phyloP scores from a whole-genome alignment of 2,113 vertebrate species.

The Nematolebias whitei region DNA sequence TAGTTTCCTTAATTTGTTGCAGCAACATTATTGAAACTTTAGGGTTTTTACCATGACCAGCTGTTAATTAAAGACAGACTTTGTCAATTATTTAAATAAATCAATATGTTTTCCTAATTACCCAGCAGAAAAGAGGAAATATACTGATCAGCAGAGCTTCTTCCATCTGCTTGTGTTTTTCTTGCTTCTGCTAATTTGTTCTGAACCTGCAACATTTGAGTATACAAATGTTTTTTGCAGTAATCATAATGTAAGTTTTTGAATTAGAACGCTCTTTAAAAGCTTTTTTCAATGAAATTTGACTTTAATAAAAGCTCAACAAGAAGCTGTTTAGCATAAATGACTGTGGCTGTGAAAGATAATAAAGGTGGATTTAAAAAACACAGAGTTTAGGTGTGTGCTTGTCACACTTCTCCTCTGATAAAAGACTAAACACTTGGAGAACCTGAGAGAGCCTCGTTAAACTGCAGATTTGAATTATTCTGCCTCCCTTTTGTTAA shows the following conservation, averaged over 20 bases:
- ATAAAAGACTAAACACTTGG: slow-evolving; percentile 25
- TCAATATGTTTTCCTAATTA: background rate
- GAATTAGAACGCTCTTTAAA: background rate
- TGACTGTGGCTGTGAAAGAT: background rate
- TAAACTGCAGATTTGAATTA: slow-evolving; percentile 37
- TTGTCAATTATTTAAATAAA: background rate
- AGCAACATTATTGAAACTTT: too few species aligned
- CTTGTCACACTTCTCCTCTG: slow-evolving; percentile 17
- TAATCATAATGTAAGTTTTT: background rate
- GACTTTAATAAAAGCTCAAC: background rate
- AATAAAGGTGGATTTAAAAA: slow-evolving; percentile 10
- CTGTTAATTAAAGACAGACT: slow-evolving; percentile 16
- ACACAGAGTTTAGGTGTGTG: background rate
- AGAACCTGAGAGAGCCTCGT: slow-evolving; percentile 44
- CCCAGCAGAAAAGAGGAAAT: background rate
- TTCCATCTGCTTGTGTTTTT: background rate
- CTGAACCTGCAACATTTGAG: background rate
- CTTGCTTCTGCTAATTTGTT: background rate
- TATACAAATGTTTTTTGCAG: background rate
- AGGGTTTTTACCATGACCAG: too few species aligned
- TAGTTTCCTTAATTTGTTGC: too few species aligned
- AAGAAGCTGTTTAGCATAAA: background rate
- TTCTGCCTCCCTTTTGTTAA: slow-evolving; percentile 47
- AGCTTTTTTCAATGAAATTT: background rate
- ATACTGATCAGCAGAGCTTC: background rate